Base-by-base conservation (phyloP, 2,797 vertebrate genomes). In the Carcharodon carcharias region DNA sequence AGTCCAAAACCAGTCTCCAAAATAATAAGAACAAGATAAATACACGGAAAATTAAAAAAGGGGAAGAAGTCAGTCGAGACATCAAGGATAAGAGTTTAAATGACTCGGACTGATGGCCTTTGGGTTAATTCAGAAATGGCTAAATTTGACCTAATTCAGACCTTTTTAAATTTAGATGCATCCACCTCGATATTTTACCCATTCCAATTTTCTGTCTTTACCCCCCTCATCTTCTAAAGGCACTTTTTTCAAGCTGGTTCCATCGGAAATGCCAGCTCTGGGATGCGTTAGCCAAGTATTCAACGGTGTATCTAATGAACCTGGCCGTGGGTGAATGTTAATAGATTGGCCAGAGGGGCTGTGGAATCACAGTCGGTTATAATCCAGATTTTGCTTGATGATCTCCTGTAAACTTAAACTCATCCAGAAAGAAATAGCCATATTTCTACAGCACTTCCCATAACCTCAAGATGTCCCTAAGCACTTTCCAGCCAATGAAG, bases 11-110 rank as follows among this genome's bases (percentile, higher is more conserved):
- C 94, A 56, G 91, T 56, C 94, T 95, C 69, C 69, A 77, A 50
- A 95, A 56, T 95, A 95, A 95, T 54, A 95, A 73, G 67, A 95
- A 95, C 94, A 95, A 77, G 94, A 77, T 58, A 77, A 95, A 71
- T 73, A 95, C 14, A 35, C 40, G 9, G 50, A 54, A 71, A 95
- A 71, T 95, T 95, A 73, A 58, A n/a, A 21, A 21, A 95, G 63
- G n/a, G 69, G n/a, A 73, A 56, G 50, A 31, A n/a, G 69, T 71
- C 93, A 95, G 45, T 54, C 50, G 16, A 71, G 31, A 95, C 94
- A 77, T 58, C 45, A 95, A 77, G 69, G 45, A 77, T 26, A 95
- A 77, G 94, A 95, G 31, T 21, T 31, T 71, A 95, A 73, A 56
- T n/a, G 69, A 77, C 54, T 18, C 31, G 67, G 71, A 58, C 28